Evolutionary conservation across 2,888 invertebrate species (phyloP).

Genomic region (Bellardia pandia): DNA sequence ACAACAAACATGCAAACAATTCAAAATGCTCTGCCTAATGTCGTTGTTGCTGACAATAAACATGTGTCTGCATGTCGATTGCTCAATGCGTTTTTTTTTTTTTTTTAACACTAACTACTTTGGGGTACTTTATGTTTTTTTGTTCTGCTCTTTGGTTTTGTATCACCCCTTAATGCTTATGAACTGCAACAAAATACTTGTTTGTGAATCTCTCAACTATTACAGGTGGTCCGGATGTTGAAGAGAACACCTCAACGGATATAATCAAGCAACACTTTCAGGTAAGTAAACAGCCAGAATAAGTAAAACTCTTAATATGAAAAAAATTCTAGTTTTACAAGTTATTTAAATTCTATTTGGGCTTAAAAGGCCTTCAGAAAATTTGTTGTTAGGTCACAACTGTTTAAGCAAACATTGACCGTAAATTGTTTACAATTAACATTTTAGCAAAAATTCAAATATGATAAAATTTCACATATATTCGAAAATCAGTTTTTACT

Average conservation of each 20-base stretch:
- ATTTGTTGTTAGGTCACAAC: not conserved
- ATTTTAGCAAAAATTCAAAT: no score
- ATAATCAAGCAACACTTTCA: constrained; percentile 85
- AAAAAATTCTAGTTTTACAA: constrained; percentile 47
- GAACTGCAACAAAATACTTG: constrained; percentile 48
- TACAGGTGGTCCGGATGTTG: constrained; percentile 84
- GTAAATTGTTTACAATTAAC: no score
- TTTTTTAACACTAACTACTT: constrained; percentile 53
- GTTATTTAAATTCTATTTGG: not conserved
- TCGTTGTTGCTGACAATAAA: constrained; percentile 37
- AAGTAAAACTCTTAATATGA: constrained; percentile 40
- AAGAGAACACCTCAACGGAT: constrained; percentile 84
- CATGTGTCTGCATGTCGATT: constrained; percentile 16
- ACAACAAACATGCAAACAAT: constrained; percentile 47
- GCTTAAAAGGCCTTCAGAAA: not conserved
- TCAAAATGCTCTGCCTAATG: constrained; percentile 30
- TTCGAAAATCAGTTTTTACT: no score
- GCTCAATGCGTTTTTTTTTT: constrained; percentile 1
- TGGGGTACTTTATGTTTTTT: constrained; percentile 18
- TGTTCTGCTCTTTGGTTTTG: constrained; percentile 26
- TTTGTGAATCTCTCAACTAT: constrained; percentile 40
- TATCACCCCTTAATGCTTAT: constrained; percentile 48
- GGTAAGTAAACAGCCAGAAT: constrained; percentile 78
- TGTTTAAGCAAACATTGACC: no score
- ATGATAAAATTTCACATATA: no score